phyloP scores from a whole-genome alignment of 2,888 invertebrate species.

The Carcina quercana region DNA sequence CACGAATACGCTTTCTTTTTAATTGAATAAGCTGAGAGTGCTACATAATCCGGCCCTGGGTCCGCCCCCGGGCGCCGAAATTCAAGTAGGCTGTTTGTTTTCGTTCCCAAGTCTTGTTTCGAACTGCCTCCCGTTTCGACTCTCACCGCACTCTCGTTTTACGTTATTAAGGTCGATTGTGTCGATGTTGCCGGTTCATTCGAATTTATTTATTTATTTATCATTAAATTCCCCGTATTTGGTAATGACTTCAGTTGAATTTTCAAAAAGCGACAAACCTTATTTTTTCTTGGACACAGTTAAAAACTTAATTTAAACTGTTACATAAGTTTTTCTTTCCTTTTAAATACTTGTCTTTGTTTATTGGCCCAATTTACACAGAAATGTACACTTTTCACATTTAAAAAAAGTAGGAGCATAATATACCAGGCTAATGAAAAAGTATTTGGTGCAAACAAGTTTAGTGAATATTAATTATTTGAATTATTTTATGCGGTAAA shows the following conservation, averaged over 20 bases:
- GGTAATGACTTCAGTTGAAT: constrained; percentile 3
- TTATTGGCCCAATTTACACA: too few species aligned
- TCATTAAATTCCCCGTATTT: constrained; percentile 3
- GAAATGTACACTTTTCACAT: too few species aligned
- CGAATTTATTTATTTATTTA: constrained; percentile 1
- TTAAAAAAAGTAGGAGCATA: too few species aligned
- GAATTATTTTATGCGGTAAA: too few species aligned
- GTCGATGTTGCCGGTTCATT: background rate
- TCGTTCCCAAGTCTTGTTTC: constrained; percentile 33
- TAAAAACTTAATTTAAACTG: too few species aligned
- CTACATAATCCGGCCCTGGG: constrained; percentile 43
- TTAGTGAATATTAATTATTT: too few species aligned
- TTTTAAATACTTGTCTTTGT: too few species aligned
- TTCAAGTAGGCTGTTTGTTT: constrained; percentile 44
- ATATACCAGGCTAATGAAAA: too few species aligned
- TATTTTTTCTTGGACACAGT: too few species aligned
- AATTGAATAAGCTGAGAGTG: constrained; percentile 59
- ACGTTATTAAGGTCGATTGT: constrained; percentile 9
- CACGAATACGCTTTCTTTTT: constrained; percentile 45
- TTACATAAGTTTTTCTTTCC: too few species aligned
- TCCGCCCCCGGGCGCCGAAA: constrained; percentile 40
- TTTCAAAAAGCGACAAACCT: too few species aligned
- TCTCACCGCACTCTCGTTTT: constrained; percentile 20
- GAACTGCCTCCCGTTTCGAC: constrained; percentile 33
- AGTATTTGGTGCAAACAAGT: too few species aligned